Percentiles rank a stretch among this genome's conserved stretches.
Conservation (phyloP, 2,113 vertebrate genomes). For the Lanius ludovicianus region DNA sequence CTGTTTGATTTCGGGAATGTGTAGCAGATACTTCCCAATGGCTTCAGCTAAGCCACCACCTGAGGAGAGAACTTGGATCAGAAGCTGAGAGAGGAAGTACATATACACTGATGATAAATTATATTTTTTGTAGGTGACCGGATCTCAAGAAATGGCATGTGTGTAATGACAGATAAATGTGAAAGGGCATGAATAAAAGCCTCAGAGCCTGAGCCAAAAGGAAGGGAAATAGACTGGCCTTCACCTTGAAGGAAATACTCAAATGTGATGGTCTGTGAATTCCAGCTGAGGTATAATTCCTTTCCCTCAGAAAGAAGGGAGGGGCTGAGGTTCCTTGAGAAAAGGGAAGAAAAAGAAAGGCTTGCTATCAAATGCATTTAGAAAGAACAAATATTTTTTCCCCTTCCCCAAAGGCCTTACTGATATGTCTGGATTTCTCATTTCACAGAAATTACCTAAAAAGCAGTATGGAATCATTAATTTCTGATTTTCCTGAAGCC, state of each 20-base stretch:
- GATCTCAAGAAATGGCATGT: background rate
- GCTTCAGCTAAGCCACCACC: constrained; percentile 57
- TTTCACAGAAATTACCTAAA: background rate
- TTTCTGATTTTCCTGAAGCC: background rate
- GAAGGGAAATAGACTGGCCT: background rate
- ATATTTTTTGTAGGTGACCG: background rate
- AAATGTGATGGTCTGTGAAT: constrained; percentile 1
- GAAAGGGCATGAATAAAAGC: constrained; percentile 33
- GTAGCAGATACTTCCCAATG: constrained; percentile 57
- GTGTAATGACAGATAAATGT: constrained; percentile 24
- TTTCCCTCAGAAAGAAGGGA: background rate
- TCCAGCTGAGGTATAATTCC: constrained; percentile 1
- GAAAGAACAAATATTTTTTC: background rate
- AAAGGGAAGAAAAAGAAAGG: background rate
- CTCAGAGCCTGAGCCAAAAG: constrained; percentile 26
- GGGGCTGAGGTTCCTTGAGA: background rate
- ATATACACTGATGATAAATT: constrained; percentile 24
- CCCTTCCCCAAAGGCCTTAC: background rate
- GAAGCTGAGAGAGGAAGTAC: constrained; percentile 63
- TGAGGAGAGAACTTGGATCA: constrained; percentile 18
- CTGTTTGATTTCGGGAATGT: constrained; percentile 5
- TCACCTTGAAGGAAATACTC: constrained; percentile 24
- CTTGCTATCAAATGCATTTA: background rate
- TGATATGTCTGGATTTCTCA: background rate
- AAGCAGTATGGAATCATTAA: background rate